Percentiles rank a stretch among this genome's conserved stretches.
Evolutionary conservation across 1,140 invertebrate genomes (phyloP).

Genomic region (Contarinia nasturtii): DNA sequence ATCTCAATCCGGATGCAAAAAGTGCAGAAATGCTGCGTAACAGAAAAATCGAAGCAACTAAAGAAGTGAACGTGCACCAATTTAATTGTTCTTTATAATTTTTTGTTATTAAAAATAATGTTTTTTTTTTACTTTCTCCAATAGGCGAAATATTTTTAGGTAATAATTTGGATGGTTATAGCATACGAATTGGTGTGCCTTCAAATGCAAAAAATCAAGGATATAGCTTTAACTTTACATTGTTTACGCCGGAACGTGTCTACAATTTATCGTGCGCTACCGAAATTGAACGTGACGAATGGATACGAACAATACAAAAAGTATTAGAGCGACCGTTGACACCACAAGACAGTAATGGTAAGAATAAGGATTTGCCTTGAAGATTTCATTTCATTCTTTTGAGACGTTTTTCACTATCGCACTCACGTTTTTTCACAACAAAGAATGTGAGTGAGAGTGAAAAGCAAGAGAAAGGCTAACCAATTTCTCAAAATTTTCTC

Average conservation of each 20-base stretch:
- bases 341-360: constrained; percentile 59
- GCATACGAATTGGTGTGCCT: constrained; percentile 36
- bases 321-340: constrained; percentile 59
- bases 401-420: no score
- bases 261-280: constrained; percentile 67
- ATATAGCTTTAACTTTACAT: constrained; percentile 49
- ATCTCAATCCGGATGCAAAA: no score
- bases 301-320: constrained; percentile 56
- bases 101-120: no score
- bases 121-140: no score
- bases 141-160: constrained; percentile 73
- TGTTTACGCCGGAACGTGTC: constrained; percentile 64
- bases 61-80: no score
- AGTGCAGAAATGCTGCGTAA: no score
- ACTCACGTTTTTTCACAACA: no score
- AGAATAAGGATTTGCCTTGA: constrained; percentile 21
- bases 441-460: no score
- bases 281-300: constrained; percentile 55
- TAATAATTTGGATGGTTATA: constrained; percentile 52
- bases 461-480: no score
- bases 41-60: no score
- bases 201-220: constrained; percentile 47
- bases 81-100: no score
- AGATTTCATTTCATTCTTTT: constrained; percentile 3
- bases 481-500: no score